phyloP scores from a whole-genome alignment of 2,888 invertebrate species.

The Osmoderma eremita region DNA sequence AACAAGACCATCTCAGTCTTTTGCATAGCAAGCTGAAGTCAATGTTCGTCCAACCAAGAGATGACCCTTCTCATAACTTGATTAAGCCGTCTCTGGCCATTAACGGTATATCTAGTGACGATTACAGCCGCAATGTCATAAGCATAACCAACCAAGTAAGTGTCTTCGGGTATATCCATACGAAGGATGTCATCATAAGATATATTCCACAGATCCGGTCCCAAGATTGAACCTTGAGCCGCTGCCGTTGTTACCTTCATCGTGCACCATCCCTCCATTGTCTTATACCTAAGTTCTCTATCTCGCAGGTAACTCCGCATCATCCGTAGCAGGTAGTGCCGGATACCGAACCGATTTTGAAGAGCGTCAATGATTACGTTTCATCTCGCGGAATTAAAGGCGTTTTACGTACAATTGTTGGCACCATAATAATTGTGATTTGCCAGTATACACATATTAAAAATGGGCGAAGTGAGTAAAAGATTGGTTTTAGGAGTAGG shows the following conservation, averaged over 20 bases:
- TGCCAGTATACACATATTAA: no score
- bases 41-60: no score
- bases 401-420: no score
- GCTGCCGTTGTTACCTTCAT: conserved; percentile 33
- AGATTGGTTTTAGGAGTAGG: no score
- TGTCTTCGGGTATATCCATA: conserved; percentile 21
- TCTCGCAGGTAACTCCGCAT: conserved; percentile 19
- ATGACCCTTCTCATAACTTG: no score
- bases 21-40: no score
- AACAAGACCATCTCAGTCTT: no score
- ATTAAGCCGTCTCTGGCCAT: no score
- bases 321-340: conserved; percentile 3
- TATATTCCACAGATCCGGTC: conserved; percentile 43
- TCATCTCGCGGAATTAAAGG: conserved; percentile 6
- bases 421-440: no score
- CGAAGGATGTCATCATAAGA: conserved; percentile 38
- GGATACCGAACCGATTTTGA: no score
- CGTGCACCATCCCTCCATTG: neutral
- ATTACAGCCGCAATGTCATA: neutral
- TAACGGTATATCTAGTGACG: neutral
- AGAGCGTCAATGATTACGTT: neutral
- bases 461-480: no score
- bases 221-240: no score
- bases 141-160: conserved; percentile 3
- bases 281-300: conserved; percentile 8